These are phyloP conservation scores for Drosophila littoralis DNA, from an alignment of 1,140 invertebrate genomes.

Conservation along the genomic window DNA sequence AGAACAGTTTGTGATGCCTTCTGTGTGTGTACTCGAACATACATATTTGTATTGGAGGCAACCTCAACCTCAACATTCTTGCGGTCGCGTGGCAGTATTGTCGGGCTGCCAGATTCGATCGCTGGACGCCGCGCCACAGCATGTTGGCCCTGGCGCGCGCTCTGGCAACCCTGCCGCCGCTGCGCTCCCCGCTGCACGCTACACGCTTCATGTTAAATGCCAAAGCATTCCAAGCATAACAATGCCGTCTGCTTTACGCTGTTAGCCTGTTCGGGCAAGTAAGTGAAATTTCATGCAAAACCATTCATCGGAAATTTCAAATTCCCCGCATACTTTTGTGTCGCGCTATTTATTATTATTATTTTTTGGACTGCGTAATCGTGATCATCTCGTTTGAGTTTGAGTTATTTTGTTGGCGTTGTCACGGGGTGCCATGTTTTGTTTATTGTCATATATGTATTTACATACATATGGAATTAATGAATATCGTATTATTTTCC, in stretches of 20 bases:
- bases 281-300: slow-evolving; percentile 83
- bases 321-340: slow-evolving; percentile 78
- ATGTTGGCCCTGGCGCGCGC: slow-evolving; percentile 30
- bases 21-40: slow-evolving; percentile 5
- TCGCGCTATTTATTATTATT: slow-evolving; percentile 29
- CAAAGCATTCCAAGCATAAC: slow-evolving; percentile 73
- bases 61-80: slow-evolving; percentile 43
- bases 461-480: not conserved
- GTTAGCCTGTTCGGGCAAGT: slow-evolving; percentile 74
- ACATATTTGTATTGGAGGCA: slow-evolving; percentile 11
- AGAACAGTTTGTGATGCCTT: slow-evolving; percentile 6
- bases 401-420: not conserved
- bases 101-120: slow-evolving; percentile 47
- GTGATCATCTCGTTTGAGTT: slow-evolving; percentile 35
- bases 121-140: slow-evolving; percentile 29
- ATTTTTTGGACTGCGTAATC: slow-evolving; percentile 31
- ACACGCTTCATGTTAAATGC: slow-evolving; percentile 52
- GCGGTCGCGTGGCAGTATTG: slow-evolving; percentile 36
- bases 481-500: no score
- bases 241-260: slow-evolving; percentile 69
- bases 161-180: slow-evolving; percentile 40
- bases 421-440: not conserved
- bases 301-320: slow-evolving; percentile 81
- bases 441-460: not conserved
- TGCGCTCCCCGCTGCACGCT: slow-evolving; percentile 6